Conservation (phyloP, 2,888 invertebrate species). For the Metacarcinus magister region DNA sequence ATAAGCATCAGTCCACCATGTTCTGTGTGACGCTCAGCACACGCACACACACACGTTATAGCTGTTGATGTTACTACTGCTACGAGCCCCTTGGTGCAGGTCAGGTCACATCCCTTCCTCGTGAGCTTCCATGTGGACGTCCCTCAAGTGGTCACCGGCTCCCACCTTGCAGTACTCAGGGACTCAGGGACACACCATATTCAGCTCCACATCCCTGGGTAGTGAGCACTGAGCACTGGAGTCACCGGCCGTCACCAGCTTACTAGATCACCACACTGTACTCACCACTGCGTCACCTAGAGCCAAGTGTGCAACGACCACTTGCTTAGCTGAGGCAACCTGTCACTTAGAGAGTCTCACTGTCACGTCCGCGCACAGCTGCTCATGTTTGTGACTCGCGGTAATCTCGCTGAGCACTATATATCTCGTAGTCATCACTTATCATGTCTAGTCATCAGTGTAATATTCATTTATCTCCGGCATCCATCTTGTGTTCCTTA, state of each 20-base stretch:
- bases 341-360: background rate
- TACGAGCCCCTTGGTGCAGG: no score
- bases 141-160: no score
- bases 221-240: background rate
- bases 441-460: background rate
- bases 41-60: background rate
- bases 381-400: background rate
- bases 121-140: no score
- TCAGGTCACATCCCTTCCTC: background rate
- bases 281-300: background rate
- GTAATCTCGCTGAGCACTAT: background rate
- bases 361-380: conserved; percentile 12
- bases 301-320: background rate
- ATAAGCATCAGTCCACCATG: background rate
- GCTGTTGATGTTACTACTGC: no score
- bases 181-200: no score
- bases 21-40: background rate
- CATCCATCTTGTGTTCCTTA: background rate
- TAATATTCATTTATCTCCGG: background rate
- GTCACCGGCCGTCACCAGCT: background rate
- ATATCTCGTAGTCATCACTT: background rate
- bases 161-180: no score
- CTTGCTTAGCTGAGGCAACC: background rate
- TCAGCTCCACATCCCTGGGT: background rate
- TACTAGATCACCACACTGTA: background rate